phyloP scores from a whole-genome alignment of 2,888 invertebrate genomes.

The Charanyca ferruginea region DNA sequence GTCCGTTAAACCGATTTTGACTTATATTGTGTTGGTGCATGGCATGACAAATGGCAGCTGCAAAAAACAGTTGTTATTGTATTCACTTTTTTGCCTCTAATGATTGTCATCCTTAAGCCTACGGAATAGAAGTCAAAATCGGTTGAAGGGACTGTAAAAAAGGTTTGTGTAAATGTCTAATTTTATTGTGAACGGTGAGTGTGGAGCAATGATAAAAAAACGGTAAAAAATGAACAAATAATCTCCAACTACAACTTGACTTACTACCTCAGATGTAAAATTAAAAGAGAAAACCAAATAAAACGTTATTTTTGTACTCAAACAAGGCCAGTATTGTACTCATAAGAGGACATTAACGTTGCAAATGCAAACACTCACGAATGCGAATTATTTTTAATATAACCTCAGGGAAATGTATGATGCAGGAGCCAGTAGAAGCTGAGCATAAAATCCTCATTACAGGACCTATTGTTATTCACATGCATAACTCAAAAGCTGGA shows the following conservation, averaged over 20 bases:
- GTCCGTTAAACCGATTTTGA: too few relatives aligned
- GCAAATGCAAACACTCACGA: not conserved
- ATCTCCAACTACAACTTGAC: not conserved
- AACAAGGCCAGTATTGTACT: not conserved
- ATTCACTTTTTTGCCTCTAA: too few relatives aligned
- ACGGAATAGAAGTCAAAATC: too few relatives aligned
- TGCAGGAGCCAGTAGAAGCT: conserved; percentile 18
- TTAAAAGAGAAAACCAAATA: not conserved
- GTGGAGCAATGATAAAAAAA: too few relatives aligned
- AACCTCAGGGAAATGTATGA: conserved; percentile 15
- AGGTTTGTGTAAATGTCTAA: too few relatives aligned
- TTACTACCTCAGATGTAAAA: not conserved
- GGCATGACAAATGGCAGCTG: too few relatives aligned
- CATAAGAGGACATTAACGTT: not conserved
- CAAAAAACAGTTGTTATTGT: too few relatives aligned
- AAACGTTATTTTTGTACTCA: not conserved
- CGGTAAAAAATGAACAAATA: not conserved
- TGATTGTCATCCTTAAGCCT: too few relatives aligned
- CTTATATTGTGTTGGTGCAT: too few relatives aligned
- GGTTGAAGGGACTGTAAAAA: too few relatives aligned
- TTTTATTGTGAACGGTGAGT: too few relatives aligned
- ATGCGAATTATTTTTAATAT: conserved; percentile 17
- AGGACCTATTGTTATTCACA: conserved; percentile 55
- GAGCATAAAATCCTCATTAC: conserved; percentile 58
- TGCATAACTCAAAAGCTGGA: conserved; percentile 56